A percentile compares a stretch with the other conserved stretches of the same genome.
These are phyloP conservation scores for Lepus timidus DNA, from an alignment of 2,113 vertebrate species.

Conservation along the genomic window DNA sequence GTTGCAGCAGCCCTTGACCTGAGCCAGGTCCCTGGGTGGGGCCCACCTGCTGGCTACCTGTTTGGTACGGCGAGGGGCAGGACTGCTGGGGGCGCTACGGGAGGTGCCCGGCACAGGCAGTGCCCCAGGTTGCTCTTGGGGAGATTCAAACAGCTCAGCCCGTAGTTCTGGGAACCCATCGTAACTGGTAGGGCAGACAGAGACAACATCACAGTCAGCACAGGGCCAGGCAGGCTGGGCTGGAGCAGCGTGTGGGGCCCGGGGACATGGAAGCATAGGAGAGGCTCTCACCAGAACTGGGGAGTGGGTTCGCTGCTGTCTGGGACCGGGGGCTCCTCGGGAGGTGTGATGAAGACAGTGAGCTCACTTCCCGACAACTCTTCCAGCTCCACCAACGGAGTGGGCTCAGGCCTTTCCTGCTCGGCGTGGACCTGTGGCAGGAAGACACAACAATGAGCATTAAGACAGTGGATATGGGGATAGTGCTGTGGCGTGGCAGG, in stretches of 20 bases:
- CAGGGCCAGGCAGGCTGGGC: background rate
- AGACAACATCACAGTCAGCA: background rate
- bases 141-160: constrained; percentile 92
- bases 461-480: background rate
- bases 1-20: background rate
- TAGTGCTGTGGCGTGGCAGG: too few relatives aligned
- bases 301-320: constrained; percentile 90
- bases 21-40: background rate
- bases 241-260: accelerated
- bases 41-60: constrained; percentile 88
- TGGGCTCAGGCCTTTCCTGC: constrained; percentile 93
- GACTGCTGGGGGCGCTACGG: constrained; percentile 95
- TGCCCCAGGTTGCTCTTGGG: constrained; percentile 90
- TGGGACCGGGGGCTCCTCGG: constrained; percentile 90
- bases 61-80: constrained; percentile 95
- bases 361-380: constrained; percentile 94
- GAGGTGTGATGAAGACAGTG: constrained; percentile 97
- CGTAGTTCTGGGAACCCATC: constrained; percentile 93
- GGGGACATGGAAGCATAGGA: accelerated
- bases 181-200: constrained; percentile 86
- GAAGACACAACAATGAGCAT: background rate
- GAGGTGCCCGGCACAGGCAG: constrained; percentile 87
- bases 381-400: constrained; percentile 92
- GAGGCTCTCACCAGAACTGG: constrained; percentile 89
- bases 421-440: constrained; percentile 90